phyloP scores from a whole-genome alignment of 2,888 invertebrate species.

The Macaria notata region DNA sequence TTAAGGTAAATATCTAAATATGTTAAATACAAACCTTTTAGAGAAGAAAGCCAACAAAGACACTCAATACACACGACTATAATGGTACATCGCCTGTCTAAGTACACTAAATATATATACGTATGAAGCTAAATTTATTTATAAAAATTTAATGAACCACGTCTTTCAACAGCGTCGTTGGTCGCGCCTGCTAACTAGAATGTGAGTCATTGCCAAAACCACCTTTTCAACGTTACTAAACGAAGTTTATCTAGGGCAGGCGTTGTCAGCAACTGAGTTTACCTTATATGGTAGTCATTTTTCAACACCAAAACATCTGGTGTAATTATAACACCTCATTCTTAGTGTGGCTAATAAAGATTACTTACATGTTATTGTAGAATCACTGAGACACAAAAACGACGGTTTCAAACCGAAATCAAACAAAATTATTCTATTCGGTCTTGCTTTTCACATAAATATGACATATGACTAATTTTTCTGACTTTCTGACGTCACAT shows the following conservation, averaged over 20 bases:
- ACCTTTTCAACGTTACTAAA: conserved; percentile 41
- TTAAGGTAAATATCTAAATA: no score
- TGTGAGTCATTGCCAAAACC: conserved; percentile 59
- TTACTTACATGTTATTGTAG: conserved; percentile 40
- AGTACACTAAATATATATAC: no score
- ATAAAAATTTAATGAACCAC: conserved; percentile 46
- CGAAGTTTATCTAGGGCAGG: conserved; percentile 59
- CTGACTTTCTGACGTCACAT: conserved; percentile 7
- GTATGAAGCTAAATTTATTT: conserved; percentile 35
- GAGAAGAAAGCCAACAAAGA: no score
- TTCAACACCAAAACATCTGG: conserved; percentile 46
- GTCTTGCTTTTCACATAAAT: background rate
- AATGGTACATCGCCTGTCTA: no score
- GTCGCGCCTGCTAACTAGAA: conserved; percentile 48
- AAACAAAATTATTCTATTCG: background rate
- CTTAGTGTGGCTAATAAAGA: background rate
- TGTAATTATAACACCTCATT: conserved; percentile 13
- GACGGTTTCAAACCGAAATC: conserved; percentile 30
- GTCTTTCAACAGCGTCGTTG: conserved; percentile 51
- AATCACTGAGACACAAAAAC: conserved; percentile 29
- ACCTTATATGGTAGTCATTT: conserved; percentile 63
- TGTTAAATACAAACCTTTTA: no score
- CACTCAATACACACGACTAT: no score
- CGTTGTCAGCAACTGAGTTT: conserved; percentile 52
- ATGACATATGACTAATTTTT: conserved; percentile 5